Evolutionary conservation across 2,113 vertebrate genomes (phyloP), one percentile per base, ranked within the genome.

Genomic region (Cariama cristata): DNA sequence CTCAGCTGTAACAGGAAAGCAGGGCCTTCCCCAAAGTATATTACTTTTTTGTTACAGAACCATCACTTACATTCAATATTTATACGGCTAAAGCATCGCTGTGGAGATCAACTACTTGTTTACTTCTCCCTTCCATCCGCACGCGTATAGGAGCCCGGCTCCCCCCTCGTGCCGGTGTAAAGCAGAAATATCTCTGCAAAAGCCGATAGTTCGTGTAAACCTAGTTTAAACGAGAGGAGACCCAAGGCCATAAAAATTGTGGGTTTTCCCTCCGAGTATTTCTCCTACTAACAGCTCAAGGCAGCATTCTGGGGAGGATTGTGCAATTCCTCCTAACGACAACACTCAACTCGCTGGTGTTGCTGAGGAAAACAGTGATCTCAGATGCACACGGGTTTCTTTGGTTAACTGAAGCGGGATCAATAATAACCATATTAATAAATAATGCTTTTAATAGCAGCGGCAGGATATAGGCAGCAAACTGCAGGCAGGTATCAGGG

Each of bases 361-460:
- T 79, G 91, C 86, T 9, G 90, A 80, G 93, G 80, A 59, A 45
- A 93, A n/a, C 32, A 5, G 79, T 5, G 79, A 71, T 88, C 90
- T 38, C 40, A 64, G 64, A 53, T 1, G n/a, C 79, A 28, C 76
- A 20, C 1, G 6, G 68, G 79, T 66, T 88, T 32, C 59, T 55
- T 4, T 16, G 95, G 93, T 97, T 92, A 96, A 95, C 94, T 52
- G 83, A 94, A 74, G 79, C 2, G 3, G 19, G 91, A 96, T 98
- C 97, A 11, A 94, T 97, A 94, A 87, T 66, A 49, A 59, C 33
- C 67, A 2, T 33, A 95, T 97, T 80, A 97, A 97, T 96, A 97
- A 96, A 91, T 95, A 82, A 96, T 89, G 80, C 66, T 27, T 38
- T 35, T 89, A 95, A 93, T 74, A 80, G 79, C 74, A 56, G 81